phyloP scores from a whole-genome alignment of 1,140 invertebrate genomes.

The Zaprionus inermis region DNA sequence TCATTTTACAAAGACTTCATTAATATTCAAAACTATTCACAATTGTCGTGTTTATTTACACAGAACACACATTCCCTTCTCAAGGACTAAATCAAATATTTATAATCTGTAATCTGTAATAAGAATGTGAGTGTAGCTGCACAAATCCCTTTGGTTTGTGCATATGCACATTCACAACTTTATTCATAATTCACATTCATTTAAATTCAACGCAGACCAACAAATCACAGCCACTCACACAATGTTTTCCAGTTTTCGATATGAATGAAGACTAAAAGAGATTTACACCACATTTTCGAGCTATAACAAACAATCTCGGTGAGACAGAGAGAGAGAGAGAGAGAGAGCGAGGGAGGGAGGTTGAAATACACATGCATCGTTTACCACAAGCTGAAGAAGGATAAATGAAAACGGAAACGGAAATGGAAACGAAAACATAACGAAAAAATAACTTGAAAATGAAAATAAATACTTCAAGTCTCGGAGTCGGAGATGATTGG shows the following conservation, averaged over 20 bases:
- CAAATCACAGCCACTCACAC: not conserved
- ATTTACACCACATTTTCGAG: conserved; percentile 11
- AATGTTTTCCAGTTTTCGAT: too few relatives aligned
- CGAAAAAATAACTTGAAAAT: conserved; percentile 39
- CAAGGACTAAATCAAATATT: not conserved
- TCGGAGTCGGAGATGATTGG: conserved; percentile 25
- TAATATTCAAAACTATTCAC: not conserved
- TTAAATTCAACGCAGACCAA: not conserved
- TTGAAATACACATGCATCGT: not conserved
- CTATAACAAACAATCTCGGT: conserved; percentile 1
- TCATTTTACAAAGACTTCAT: too few relatives aligned
- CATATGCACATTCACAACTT: not conserved
- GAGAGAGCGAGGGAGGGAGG: too few relatives aligned
- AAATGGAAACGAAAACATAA: not conserved
- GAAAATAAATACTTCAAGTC: conserved; percentile 41
- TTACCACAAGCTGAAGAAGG: not conserved
- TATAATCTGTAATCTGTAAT: not conserved
- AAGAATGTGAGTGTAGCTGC: not conserved
- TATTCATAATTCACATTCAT: not conserved
- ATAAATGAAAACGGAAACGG: conserved; percentile 2
- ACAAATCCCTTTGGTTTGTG: too few relatives aligned
- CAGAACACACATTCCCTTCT: not conserved
- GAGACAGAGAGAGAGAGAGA: not conserved
- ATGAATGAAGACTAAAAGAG: conserved; percentile 3
- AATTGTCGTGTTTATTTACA: not conserved